Conservation (phyloP, 2,888 invertebrate genomes). For the Lasioglossum vierecki region DNA sequence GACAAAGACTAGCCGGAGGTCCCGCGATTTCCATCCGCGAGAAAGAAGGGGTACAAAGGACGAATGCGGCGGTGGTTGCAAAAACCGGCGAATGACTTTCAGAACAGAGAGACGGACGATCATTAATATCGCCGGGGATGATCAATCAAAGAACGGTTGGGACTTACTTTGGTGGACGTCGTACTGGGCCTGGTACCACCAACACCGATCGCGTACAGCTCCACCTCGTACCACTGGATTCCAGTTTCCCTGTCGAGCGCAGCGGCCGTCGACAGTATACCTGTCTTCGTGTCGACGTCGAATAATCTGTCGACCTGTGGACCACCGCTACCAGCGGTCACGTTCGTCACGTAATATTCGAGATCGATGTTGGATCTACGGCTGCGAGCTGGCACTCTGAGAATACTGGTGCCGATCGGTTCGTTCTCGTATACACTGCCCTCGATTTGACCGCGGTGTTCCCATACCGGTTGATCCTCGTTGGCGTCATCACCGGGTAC, state of each 20-base stretch:
- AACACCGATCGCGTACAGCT: constrained; percentile 93
- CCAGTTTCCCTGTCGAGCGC: constrained; percentile 94
- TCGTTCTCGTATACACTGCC: constrained; percentile 96
- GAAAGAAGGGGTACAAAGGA: constrained; percentile 23
- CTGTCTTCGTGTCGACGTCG: constrained; percentile 94
- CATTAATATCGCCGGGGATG: constrained; percentile 68
- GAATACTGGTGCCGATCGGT: constrained; percentile 92
- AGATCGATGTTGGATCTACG: constrained; percentile 87
- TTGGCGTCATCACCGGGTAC: constrained; percentile 87
- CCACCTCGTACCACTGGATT: constrained; percentile 92
- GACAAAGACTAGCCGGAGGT: constrained; percentile 11
- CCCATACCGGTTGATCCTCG: constrained; percentile 80
- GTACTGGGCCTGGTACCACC: constrained; percentile 89
- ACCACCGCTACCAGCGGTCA: constrained; percentile 88
- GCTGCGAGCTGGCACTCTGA: constrained; percentile 91
- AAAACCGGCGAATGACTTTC: constrained; percentile 68
- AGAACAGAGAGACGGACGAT: constrained; percentile 43
- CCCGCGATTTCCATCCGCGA: constrained; percentile 12
- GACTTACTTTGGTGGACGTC: constrained; percentile 92
- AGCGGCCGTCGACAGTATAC: constrained; percentile 93
- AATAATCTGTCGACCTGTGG: constrained; percentile 94
- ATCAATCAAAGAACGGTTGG: constrained; percentile 59
- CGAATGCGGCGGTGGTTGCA: constrained; percentile 41
- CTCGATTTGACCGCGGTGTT: constrained; percentile 86
- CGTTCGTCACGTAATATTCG: constrained; percentile 96